Evolutionary conservation across 1,140 invertebrate species (phyloP), one percentile per base, ranked within the genome.

Genomic region (Lepidostoma basale): DNA sequence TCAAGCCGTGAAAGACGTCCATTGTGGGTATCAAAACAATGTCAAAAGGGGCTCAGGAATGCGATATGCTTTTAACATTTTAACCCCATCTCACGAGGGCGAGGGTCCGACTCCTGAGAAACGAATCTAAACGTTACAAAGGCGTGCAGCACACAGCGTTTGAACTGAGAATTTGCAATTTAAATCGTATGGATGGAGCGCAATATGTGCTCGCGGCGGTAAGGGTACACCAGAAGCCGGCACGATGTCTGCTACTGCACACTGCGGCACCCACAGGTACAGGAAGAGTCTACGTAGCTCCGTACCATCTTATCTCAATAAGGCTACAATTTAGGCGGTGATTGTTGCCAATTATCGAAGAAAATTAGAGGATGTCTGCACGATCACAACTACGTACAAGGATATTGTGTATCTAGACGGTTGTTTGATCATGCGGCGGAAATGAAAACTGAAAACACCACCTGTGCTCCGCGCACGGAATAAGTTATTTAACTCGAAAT

Each of bases 161-260:
- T 65, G 23, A 59, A 68, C 4, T 44, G 25, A 68, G 47, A 60
- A 68, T 72, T 68, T 72, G 70, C 70, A 72, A 72, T 68, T 68
- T 72, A 72, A 72, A 72, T 72, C 42, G 36, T 66, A 66, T 60
- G 67, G 39, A 68, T 72, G 40, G 60, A 59, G 67, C n/a, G n/a
- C n/a, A n/a, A n/a, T 66, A 45, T 72, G 64, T 56, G 52, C 52
- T 56, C 23, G 28, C 6, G 65, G 69, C 59, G 16, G 67, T 60
- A 62, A 54, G 42, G 40, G 54, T 49, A 52, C 49, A 66, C 60
- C 62, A 45, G 23, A 14, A 22, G 18, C 30, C 23, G 25, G 26
- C 26, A 40, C 9, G 28, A 36, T 9, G 47, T 8, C 9, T 23
- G 4, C 42, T 45, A 45, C 9, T 10, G 42, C 5, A 5, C 42